Conservation (phyloP, 92 coral and sea anemone species). For the Heteractis magnifica region DNA sequence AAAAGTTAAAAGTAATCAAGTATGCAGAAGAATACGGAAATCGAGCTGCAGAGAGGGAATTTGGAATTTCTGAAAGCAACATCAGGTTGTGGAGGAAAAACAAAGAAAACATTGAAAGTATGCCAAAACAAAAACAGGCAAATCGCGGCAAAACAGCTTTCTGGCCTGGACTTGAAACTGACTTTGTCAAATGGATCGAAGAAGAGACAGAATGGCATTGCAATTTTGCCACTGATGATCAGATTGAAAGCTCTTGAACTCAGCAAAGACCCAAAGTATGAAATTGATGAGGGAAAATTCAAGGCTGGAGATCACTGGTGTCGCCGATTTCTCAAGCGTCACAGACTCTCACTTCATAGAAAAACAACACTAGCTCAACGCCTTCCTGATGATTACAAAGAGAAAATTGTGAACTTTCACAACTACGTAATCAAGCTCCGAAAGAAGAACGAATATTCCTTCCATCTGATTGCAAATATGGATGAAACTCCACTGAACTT, state of each 20-base stretch:
- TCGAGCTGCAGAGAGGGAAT: conserved; percentile 28
- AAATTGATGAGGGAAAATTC: conserved; percentile 28
- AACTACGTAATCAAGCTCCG: too few species aligned
- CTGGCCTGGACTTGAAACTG: conserved; percentile 25
- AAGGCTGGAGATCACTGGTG: conserved; percentile 1
- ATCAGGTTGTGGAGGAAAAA: conserved; percentile 1
- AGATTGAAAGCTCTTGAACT: conserved; percentile 38
- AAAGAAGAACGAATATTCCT: conserved; percentile 21
- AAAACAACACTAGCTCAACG: conserved; percentile 42
- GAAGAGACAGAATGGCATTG: conserved; percentile 42
- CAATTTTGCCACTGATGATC: conserved; percentile 36
- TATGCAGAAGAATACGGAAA: conserved; percentile 18
- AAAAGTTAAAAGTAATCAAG: conserved; percentile 30
- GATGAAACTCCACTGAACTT: conserved; percentile 21
- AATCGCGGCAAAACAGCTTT: conserved; percentile 18
- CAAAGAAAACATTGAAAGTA: conserved; percentile 21
- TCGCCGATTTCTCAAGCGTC: conserved; percentile 1
- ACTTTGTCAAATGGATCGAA: conserved; percentile 27
- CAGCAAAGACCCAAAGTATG: conserved; percentile 16
- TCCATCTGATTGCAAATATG: conserved; percentile 23
- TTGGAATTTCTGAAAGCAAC: conserved; percentile 10
- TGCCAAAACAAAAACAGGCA: neutral
- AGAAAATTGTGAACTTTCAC: too few species aligned
- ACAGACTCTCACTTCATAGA: conserved; percentile 20
- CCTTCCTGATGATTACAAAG: too few species aligned